Base-by-base conservation (phyloP, 1,140 invertebrate species). In the Neotoxoptera formosana region DNA sequence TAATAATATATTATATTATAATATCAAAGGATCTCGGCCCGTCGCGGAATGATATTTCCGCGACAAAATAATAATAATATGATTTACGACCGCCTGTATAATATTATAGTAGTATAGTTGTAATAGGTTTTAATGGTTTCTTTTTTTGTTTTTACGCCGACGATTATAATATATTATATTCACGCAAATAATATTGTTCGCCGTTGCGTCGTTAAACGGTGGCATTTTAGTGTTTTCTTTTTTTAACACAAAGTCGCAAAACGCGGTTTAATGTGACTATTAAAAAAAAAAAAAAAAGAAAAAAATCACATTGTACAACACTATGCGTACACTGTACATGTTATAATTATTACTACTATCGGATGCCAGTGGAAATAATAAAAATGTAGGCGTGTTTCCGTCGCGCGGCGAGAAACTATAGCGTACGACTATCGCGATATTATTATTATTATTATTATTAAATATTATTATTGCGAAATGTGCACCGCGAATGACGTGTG, bases 271-370 rank as follows among this genome's bases (percentile, higher is more conserved):
- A 93, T 93, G 91, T 93, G 84, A 51, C 91, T 86, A 93, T 86
- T n/a, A n/a, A n/a, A n/a, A n/a, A n/a, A n/a, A n/a, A n/a, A n/a
- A n/a, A n/a, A n/a, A n/a, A n/a, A n/a, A 84, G 45, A 88, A 53
- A 92, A 84, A 93, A 86, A 84, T 86, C 41, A 93, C 91, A 86
- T 93, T 93, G 91, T 93, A 93, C n/a, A n/a, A n/a, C n/a, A n/a
- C n/a, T n/a, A n/a, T n/a, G n/a, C n/a, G n/a, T n/a, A n/a, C n/a
- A n/a, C n/a, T n/a, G n/a, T n/a, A n/a, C n/a, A n/a, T n/a, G n/a
- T n/a, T n/a, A n/a, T n/a, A n/a, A n/a, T n/a, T n/a, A n/a, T n/a
- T n/a, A n/a, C n/a, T n/a, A 84, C 81, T 51, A n/a, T 34, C 7
- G 84, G 48, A 47, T 56, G 76, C 34, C 25, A 86, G 91, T 93